phyloP scores from a whole-genome alignment of 2,888 invertebrate species.

The Megamerina dolium region DNA sequence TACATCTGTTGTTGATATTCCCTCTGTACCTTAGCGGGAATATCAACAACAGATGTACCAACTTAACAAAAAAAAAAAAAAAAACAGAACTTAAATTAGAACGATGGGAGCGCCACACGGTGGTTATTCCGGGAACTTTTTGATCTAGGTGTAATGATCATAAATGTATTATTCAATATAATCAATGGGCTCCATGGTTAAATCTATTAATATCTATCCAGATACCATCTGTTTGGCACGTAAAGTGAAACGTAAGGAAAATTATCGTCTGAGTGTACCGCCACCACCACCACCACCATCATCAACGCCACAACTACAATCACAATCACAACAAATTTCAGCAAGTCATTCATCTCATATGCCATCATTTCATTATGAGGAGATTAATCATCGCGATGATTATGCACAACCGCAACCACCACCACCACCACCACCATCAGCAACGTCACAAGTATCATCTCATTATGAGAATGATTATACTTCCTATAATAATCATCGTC shows the following conservation, averaged over 20 bases:
- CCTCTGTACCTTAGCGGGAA: no score
- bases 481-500: not conserved
- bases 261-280: conserved; percentile 9
- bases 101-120: no score
- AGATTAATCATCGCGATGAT: not conserved
- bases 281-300: conserved; percentile 8
- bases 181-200: no score
- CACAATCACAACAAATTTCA: conserved; percentile 27
- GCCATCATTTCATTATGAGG: conserved; percentile 53
- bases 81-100: no score
- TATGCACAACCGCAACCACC: not conserved
- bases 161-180: no score
- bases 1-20: no score
- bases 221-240: no score
- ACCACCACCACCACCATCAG: conserved; percentile 47
- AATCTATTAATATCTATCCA: no score
- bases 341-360: conserved; percentile 56
- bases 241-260: conserved; percentile 20
- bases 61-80: no score
- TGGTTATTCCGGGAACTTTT: no score
- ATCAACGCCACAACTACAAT: not conserved
- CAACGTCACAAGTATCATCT: conserved; percentile 9
- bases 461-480: conserved; percentile 20
- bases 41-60: no score
- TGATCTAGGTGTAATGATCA: no score